Base-by-base conservation (phyloP, 2,113 vertebrate species). In the Chitala chitala region DNA sequence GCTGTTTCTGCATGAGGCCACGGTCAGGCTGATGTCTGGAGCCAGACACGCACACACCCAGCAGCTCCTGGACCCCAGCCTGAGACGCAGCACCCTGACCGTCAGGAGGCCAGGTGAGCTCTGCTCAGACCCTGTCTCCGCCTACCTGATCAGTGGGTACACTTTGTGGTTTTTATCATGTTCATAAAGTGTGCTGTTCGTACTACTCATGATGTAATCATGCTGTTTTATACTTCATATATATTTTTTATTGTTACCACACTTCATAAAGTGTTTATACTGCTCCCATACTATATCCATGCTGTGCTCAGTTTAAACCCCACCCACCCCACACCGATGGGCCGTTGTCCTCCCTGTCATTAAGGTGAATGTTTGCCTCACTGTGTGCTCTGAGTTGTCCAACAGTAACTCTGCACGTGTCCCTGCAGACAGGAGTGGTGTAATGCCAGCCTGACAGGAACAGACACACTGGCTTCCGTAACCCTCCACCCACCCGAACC, bases 1-100 rank as follows among this genome's bases (percentile, higher is more conserved):
- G 96, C 94, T 99, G 74, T 99, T 99, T 77, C 91, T 99, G 5
- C 97, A 98, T 0, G 95, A 98, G 89, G 97, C 95, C 70, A 98
- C 96, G 0, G 96, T 95, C 76, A 85, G 96, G 77, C 87, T 98
- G 66, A 99, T 98, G 96, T 96, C 95, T 0, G 93, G 96, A 9
- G 95, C 96, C 82, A 96, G 96, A 84, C 97, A 96, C 69, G 93
- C 95, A 0, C 87, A 96, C 38, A 98, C 95, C 22, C 96, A 98
- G 79, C 97, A 96, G 82, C 91, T 98, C 46, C 84, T 98, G 87
- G 95, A 97, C 81, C 93, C 94, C 77, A 96, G 94, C 69, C 91
- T 99, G 81, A 84, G 96, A 63, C 88, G 93, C 80, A 89, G 96
- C 77, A 89, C 91, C 2, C 91, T 93, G 3, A 91, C 92, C 0